Conservation (phyloP, 2,888 invertebrate species). For the Aquatica leii region DNA sequence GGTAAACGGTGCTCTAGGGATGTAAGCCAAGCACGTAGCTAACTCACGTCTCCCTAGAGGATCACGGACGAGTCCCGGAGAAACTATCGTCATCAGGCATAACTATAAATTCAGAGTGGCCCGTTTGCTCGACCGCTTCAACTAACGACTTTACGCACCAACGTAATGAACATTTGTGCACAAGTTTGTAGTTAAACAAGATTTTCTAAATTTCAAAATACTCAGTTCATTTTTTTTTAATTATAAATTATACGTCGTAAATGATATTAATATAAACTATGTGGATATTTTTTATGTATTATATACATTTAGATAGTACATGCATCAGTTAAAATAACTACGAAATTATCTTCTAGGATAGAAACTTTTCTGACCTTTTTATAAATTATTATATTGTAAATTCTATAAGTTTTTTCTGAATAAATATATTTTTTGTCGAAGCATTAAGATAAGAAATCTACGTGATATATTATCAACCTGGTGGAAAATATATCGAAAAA, state of each 20-base stretch:
- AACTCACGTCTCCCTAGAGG: conserved; percentile 59
- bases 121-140: conserved; percentile 40
- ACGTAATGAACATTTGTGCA: conserved; percentile 50
- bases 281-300: too few relatives aligned
- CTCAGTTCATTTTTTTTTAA: too few relatives aligned
- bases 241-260: too few relatives aligned
- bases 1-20: conserved; percentile 61
- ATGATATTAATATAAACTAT: too few relatives aligned
- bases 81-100: conserved; percentile 55
- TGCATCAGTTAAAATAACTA: too few relatives aligned
- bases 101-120: conserved; percentile 56
- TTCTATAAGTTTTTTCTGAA: too few relatives aligned
- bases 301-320: too few relatives aligned
- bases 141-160: conserved; percentile 55
- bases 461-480: neutral
- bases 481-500: neutral
- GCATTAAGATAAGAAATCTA: too few relatives aligned
- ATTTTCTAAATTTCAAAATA: conserved; percentile 25
- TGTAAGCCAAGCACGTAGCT: conserved; percentile 57
- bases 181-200: conserved; percentile 40
- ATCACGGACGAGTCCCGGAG: conserved; percentile 45
- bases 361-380: too few relatives aligned
- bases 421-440: too few relatives aligned
- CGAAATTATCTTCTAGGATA: too few relatives aligned
- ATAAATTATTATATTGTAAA: too few relatives aligned